Conservation (phyloP, 1,140 invertebrate genomes). For the Ladona fulva region DNA sequence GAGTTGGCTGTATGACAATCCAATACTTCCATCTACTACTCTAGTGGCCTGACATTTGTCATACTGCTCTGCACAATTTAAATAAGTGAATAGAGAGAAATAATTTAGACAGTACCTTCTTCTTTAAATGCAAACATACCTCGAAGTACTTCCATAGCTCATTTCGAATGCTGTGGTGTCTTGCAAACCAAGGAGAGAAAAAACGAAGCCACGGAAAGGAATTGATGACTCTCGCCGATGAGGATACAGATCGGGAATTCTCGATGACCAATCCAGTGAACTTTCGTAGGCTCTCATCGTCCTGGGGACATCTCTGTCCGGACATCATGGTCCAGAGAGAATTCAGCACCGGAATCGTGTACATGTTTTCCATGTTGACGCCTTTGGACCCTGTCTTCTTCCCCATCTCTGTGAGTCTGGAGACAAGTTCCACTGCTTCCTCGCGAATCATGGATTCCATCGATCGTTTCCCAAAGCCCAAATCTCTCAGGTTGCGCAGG, state of each 20-base stretch:
- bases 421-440: background rate
- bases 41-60: too few species aligned
- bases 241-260: background rate
- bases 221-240: background rate
- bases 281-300: background rate
- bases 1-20: too few species aligned
- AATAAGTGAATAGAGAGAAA: too few species aligned
- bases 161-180: background rate
- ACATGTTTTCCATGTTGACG: background rate
- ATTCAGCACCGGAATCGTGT: background rate
- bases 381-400: background rate
- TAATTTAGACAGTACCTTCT: too few species aligned
- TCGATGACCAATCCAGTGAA: background rate
- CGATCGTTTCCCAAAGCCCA: conserved; percentile 43
- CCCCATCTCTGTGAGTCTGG: background rate
- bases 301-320: background rate
- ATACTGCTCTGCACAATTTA: too few species aligned
- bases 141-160: background rate
- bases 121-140: too few species aligned
- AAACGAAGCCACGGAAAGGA: background rate
- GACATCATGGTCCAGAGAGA: conserved; percentile 12
- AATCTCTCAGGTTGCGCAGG: conserved; percentile 40
- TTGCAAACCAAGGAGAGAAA: background rate
- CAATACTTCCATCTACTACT: too few species aligned
- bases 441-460: conserved; percentile 9